A percentile compares a stretch with the other conserved stretches of the same genome.
Evolutionary conservation across 92 coral and sea anemone genomes (phyloP).

Genomic region (Plumapathes pennacea): DNA sequence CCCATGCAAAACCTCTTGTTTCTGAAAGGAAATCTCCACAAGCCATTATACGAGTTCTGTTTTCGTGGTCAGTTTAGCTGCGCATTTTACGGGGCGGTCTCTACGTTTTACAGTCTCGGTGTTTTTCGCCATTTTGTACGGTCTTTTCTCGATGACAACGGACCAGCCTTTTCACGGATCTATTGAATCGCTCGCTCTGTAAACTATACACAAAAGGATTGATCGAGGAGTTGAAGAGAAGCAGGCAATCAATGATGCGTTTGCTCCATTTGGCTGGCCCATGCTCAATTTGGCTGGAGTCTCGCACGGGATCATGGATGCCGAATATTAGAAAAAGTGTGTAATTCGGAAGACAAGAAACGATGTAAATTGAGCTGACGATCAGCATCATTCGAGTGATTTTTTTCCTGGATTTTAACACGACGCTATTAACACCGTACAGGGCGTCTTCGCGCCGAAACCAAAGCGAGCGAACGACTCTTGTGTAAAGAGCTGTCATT

Average conservation of each 20-base stretch:
- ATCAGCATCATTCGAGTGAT: constrained; percentile 57
- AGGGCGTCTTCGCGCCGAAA: constrained; percentile 10
- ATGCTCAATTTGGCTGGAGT: constrained; percentile 18
- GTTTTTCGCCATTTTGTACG: too few species aligned
- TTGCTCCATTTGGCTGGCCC: constrained; percentile 46
- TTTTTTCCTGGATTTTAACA: constrained; percentile 51
- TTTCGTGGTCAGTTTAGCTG: too few species aligned
- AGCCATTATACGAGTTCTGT: too few species aligned
- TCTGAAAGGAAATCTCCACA: too few species aligned
- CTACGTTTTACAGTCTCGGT: too few species aligned
- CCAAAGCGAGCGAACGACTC: constrained; percentile 55
- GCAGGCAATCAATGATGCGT: constrained; percentile 33
- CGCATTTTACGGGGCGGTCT: too few species aligned
- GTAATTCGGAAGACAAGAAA: too few species aligned
- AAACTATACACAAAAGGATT: constrained; percentile 60
- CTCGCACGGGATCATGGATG: too few species aligned
- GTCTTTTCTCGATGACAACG: too few species aligned
- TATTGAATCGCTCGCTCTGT: constrained; percentile 56
- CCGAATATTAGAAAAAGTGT: too few species aligned
- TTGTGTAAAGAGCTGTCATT: constrained; percentile 42
- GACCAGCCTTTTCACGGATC: constrained; percentile 13
- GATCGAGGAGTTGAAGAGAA: constrained; percentile 51
- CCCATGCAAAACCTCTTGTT: too few species aligned
- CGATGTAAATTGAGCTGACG: constrained; percentile 27
- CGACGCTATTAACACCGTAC: constrained; percentile 35